A percentile compares a stretch with the other conserved stretches of the same genome.
Evolutionary conservation across 2,888 invertebrate genomes (phyloP).

Genomic region (Muschampia plurimacula): DNA sequence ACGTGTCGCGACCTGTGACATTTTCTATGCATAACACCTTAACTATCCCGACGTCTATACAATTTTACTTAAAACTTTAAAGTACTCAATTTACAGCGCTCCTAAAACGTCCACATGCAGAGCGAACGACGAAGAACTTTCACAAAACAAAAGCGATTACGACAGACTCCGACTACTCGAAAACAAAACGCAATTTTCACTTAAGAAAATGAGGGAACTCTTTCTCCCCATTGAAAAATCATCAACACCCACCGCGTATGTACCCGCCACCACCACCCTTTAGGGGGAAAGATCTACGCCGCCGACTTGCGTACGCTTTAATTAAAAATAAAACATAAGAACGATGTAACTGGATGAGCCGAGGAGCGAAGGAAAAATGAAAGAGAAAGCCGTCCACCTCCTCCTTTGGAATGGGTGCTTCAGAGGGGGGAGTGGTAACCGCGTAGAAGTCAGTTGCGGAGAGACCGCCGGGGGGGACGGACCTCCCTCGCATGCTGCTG

Average conservation of each 20-base stretch:
- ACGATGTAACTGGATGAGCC: slow-evolving; percentile 86
- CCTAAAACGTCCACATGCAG: slow-evolving; percentile 72
- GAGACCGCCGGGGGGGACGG: slow-evolving; percentile 74
- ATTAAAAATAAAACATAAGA: slow-evolving; percentile 87
- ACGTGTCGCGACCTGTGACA: slow-evolving; percentile 47
- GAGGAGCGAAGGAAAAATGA: slow-evolving; percentile 86
- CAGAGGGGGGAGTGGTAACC: slow-evolving; percentile 60
- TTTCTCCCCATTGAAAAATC: slow-evolving; percentile 86
- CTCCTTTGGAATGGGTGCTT: slow-evolving; percentile 56
- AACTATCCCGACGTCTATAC: slow-evolving; percentile 67
- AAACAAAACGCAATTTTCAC: slow-evolving; percentile 86
- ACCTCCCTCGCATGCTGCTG: slow-evolving; percentile 77
- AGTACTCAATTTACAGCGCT: slow-evolving; percentile 77
- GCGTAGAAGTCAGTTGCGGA: slow-evolving; percentile 78
- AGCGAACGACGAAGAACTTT: slow-evolving; percentile 69
- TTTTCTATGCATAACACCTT: slow-evolving; percentile 64
- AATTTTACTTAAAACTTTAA: slow-evolving; percentile 75
- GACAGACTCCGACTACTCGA: slow-evolving; percentile 85
- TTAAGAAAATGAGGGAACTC: slow-evolving; percentile 86
- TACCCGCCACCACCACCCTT: slow-evolving; percentile 63
- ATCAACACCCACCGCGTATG: slow-evolving; percentile 85
- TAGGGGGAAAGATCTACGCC: slow-evolving; percentile 79
- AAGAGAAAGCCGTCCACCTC: slow-evolving; percentile 84
- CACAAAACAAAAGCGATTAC: slow-evolving; percentile 85
- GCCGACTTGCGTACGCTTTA: slow-evolving; percentile 86